Conservation (phyloP, 2,113 vertebrate species). For the Oryctolagus cuniculus region mOryCun1.1 NC_091440.1:80076001-80076500, state of each 20-base stretch:
- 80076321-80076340: too few relatives aligned
- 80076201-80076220: conserved; percentile 29
- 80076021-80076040: conserved; percentile 44
- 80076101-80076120: conserved; percentile 28
- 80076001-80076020: conserved; percentile 37
- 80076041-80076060: conserved; percentile 48
- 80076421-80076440: too few relatives aligned
- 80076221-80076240: background rate
- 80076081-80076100: background rate
- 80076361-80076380: too few relatives aligned
- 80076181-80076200: background rate
- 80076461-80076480: too few relatives aligned
- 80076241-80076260: background rate
- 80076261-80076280: background rate
- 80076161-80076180: conserved; percentile 62
- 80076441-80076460: too few relatives aligned
- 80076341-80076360: too few relatives aligned
- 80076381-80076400: too few relatives aligned
- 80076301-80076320: too few relatives aligned
- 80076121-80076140: conserved; percentile 33
- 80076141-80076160: conserved; percentile 51
- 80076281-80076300: too few relatives aligned
- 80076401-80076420: too few relatives aligned
- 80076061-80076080: conserved; percentile 47
- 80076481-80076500: too few relatives aligned